Evolutionary conservation across 2,797 vertebrate genomes (phyloP), one percentile per base, ranked within the genome.

Genomic region (Alfaro cultratus): DNA sequence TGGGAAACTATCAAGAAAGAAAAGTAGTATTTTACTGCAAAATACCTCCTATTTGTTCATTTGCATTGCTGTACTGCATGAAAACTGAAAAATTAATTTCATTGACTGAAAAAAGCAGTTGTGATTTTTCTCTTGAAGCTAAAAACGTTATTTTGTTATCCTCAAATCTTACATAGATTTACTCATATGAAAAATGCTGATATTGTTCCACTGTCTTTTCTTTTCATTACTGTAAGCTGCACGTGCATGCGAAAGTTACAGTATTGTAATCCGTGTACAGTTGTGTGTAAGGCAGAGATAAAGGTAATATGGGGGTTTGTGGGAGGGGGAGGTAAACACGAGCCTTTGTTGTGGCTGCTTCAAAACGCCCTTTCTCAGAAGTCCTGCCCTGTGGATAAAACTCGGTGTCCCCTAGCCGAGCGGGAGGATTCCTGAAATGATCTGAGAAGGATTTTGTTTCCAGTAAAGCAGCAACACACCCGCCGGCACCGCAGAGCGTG

Each of bases 301-400:
- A 8, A 71, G 4, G 53, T 26, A 29, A 70, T 7, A 41, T 68
- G 60, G 21, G 60, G 82, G 80, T 86, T 79, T 76, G 84, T 26
- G 57, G 68, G 62, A 29, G 39, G 8, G 4, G 76, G 43, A 4
- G 36, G 79, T 53, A 31, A 43, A 68, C 49, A 23, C 11, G 9
- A 62, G 46, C 73, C 78, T 87, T 89, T 90, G 82, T 88, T 90
- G 87, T 88, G 67, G 81, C 74, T 87, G 36, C 39, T 81, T 89
- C 49, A 64, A 16, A 83, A 87, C 83, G 84, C 87, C 83, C 31
- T 86, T 93, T 94, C 93, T 91, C 93, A 90, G 92, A 94, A 94
- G 89, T 89, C 86, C 83, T 88, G 85, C 80, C 87, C 82, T 2
- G 41, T 80, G 84, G 85, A 85, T 83, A 68, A 45, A 86, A 80